Conservation (phyloP, 2,797 vertebrate genomes). For the Anolis apletophallus region DNA sequence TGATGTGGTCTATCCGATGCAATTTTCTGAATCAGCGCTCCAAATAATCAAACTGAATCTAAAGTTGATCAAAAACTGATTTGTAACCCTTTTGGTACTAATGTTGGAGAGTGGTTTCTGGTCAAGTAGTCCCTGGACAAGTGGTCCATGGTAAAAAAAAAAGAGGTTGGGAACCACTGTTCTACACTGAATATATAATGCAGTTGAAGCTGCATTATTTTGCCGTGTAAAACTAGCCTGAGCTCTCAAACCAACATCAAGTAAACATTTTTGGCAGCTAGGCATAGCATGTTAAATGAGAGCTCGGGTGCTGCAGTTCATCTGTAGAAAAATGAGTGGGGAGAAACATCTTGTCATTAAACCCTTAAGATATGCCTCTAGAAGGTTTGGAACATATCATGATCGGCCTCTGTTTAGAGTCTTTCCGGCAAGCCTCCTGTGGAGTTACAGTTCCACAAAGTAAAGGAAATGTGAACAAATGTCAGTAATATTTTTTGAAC, state of each 20-base stretch:
- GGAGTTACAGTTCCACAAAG: constrained; percentile 42
- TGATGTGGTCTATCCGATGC: no score
- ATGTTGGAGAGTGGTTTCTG: no score
- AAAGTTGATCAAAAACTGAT: no score
- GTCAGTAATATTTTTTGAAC: not conserved
- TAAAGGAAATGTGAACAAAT: not conserved
- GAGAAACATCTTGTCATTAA: not conserved
- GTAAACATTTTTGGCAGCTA: no score
- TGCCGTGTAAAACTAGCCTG: not conserved
- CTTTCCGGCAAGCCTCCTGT: not conserved
- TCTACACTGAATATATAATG: no score
- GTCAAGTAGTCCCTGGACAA: no score
- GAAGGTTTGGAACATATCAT: not conserved
- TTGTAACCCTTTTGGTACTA: no score
- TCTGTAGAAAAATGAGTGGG: not conserved
- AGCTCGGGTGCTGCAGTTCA: not conserved
- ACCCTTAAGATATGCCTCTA: not conserved
- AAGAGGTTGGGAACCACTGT: no score
- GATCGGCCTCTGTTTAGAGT: not conserved
- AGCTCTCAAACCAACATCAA: not conserved
- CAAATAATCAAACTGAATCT: no score
- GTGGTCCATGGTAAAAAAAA: no score
- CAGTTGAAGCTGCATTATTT: no score
- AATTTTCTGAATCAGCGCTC: no score
- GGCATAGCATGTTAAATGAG: not conserved